Conservation (phyloP, 1,140 invertebrate species). For the Hermetia illucens region DNA sequence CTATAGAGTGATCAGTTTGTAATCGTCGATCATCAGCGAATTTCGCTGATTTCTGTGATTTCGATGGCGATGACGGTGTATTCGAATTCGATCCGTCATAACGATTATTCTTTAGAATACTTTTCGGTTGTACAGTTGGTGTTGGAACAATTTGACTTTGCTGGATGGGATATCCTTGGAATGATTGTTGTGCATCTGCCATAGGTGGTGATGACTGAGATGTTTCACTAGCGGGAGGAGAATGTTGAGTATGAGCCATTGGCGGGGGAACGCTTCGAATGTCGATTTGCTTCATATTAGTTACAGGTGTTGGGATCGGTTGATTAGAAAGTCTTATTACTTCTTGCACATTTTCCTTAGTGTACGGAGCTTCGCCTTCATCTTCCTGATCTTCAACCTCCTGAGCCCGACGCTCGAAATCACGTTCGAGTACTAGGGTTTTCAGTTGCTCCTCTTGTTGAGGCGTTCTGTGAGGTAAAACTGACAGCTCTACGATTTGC, state of each 20-base stretch:
- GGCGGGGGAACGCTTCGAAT: slow-evolving; percentile 18
- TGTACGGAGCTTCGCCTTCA: slow-evolving; percentile 46
- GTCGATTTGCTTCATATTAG: slow-evolving; percentile 25
- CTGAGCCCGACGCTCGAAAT: slow-evolving; percentile 76
- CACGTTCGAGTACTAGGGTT: slow-evolving; percentile 68
- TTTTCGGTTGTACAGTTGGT: slow-evolving; percentile 21
- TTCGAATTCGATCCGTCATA: slow-evolving; percentile 15
- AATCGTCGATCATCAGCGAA: slow-evolving; percentile 27
- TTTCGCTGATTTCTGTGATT: slow-evolving; percentile 27
- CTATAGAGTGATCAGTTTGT: slow-evolving; percentile 26
- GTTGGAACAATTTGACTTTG: slow-evolving; percentile 6
- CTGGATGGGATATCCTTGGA: not conserved
- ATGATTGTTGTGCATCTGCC: not conserved
- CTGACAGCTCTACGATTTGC: slow-evolving; percentile 62
- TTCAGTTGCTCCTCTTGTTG: slow-evolving; percentile 78
- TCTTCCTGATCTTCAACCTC: slow-evolving; percentile 62
- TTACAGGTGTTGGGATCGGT: slow-evolving; percentile 24
- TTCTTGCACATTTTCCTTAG: slow-evolving; percentile 31
- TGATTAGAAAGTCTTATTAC: slow-evolving; percentile 18
- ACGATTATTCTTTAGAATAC: slow-evolving; percentile 28
- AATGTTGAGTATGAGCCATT: slow-evolving; percentile 4
- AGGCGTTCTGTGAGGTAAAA: slow-evolving; percentile 47
- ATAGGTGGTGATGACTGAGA: not conserved
- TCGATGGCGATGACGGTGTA: slow-evolving; percentile 25
- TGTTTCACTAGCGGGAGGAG: not conserved